phyloP scores from a whole-genome alignment of 2,888 invertebrate genomes.

The Dryobotodes eremita region DNA sequence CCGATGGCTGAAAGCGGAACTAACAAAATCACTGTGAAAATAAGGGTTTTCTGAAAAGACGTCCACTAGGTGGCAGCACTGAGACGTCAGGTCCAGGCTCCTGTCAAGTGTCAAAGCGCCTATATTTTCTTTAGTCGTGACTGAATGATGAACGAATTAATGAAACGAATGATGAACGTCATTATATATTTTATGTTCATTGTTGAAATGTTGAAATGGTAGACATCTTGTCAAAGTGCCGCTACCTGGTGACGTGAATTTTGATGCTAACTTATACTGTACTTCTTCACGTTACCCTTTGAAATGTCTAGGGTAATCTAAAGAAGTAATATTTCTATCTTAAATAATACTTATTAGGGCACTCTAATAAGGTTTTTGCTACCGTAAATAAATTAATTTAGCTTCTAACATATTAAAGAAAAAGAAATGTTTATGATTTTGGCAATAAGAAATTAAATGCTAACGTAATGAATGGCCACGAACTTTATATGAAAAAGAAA shows the following conservation, averaged over 20 bases:
- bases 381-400: neutral
- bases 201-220: too few relatives aligned
- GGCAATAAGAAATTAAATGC: neutral
- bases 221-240: neutral
- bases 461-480: neutral
- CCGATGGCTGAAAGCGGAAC: neutral
- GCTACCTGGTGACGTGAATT: too few relatives aligned
- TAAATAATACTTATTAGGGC: neutral
- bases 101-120: too few relatives aligned
- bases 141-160: too few relatives aligned
- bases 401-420: neutral
- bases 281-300: constrained; percentile 21
- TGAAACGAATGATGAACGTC: too few relatives aligned
- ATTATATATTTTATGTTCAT: too few relatives aligned
- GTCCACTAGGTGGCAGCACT: too few relatives aligned
- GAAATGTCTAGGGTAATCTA: neutral
- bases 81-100: too few relatives aligned
- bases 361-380: neutral
- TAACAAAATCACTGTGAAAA: neutral
- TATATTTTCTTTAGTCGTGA: too few relatives aligned
- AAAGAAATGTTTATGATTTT: neutral
- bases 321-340: neutral
- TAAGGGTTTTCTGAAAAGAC: too few relatives aligned
- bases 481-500: neutral
- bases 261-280: neutral